Evolutionary conservation across 2,888 invertebrate species (phyloP).

Genomic region (Abrostola tripartita): DNA sequence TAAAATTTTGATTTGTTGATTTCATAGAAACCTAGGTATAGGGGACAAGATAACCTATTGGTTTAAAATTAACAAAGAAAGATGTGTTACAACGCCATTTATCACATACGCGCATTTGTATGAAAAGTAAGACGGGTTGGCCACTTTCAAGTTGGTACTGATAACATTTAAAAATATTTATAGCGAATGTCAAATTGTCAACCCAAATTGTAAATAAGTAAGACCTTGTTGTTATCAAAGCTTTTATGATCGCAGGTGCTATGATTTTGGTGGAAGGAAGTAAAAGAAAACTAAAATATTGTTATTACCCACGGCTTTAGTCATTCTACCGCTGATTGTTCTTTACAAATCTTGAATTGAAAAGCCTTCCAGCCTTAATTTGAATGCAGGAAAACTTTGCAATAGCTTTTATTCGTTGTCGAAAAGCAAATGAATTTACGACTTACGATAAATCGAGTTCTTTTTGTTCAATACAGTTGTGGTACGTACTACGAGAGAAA

Average conservation of each 20-base stretch:
- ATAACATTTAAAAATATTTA: no score
- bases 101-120: no score
- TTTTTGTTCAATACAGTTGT: constrained; percentile 61
- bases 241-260: constrained; percentile 20
- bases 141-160: no score
- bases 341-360: constrained; percentile 82
- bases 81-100: no score
- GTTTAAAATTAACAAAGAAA: no score
- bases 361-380: constrained; percentile 81
- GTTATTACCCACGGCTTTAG: constrained; percentile 65
- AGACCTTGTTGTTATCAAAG: constrained; percentile 4
- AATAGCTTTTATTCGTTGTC: constrained; percentile 81
- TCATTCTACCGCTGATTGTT: constrained; percentile 72
- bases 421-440: constrained; percentile 82
- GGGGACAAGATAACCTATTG: no score
- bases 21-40: no score
- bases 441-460: constrained; percentile 73
- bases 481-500: constrained; percentile 50
- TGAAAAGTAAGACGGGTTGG: no score
- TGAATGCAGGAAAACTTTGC: constrained; percentile 83
- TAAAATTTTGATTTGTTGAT: no score
- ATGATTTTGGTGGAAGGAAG: constrained; percentile 24
- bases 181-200: neutral
- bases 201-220: neutral
- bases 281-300: constrained; percentile 61